Evolutionary conservation across 2,888 invertebrate species (phyloP).

Genomic region (Carpatolechia fugitivella): DNA sequence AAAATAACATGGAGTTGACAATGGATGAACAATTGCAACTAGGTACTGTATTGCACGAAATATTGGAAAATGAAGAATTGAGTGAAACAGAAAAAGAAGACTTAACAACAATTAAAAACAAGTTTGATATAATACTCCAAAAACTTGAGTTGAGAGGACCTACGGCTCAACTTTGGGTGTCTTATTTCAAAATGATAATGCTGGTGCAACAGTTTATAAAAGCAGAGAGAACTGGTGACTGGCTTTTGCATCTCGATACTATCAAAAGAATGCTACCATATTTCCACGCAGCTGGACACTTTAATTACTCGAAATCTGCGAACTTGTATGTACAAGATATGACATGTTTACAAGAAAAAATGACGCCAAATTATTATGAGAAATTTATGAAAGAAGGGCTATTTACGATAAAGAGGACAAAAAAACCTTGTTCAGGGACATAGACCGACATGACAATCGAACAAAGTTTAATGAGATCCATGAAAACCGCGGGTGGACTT

Average conservation of each 20-base stretch:
- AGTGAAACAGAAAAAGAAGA: not conserved
- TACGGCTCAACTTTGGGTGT: not conserved
- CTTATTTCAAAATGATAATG: not conserved
- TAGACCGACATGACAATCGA: not conserved
- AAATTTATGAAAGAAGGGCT: not conserved
- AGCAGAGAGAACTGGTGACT: not conserved
- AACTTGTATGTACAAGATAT: not conserved
- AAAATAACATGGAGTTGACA: not conserved
- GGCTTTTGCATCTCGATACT: not conserved
- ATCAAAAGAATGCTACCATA: not conserved
- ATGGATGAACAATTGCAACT: not conserved
- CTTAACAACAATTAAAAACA: no score
- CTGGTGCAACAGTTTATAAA: not conserved
- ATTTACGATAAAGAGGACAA: not conserved
- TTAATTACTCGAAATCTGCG: not conserved
- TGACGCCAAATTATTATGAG: not conserved
- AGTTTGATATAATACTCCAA: no score
- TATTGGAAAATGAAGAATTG: not conserved
- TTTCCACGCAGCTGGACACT: not conserved
- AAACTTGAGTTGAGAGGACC: no score
- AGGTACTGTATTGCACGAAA: not conserved
- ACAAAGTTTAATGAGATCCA: not conserved
- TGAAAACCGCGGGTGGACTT: not conserved
- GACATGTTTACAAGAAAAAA: not conserved
- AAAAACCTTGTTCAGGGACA: not conserved